These are phyloP conservation scores for Bombyx mandarina DNA, from an alignment of 1,140 invertebrate genomes.

Conservation along the genomic window DNA sequence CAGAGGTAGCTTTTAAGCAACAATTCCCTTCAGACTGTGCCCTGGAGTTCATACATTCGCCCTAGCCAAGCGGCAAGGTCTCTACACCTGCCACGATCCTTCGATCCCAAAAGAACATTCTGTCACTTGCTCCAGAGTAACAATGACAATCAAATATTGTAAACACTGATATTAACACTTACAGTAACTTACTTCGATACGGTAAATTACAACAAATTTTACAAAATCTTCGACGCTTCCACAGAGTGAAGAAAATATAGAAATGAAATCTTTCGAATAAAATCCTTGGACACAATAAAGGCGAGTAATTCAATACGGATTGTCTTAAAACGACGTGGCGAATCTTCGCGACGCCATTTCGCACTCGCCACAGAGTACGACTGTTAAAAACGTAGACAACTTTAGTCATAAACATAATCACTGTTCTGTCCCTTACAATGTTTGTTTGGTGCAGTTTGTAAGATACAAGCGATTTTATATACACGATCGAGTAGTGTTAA, in stretches of 20 bases:
- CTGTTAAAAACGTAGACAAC: constrained; percentile 44
- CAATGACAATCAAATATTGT: too few species aligned
- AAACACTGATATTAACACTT: too few species aligned
- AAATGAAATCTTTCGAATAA: constrained; percentile 1
- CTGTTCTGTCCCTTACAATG: constrained; percentile 33
- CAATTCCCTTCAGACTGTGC: too few species aligned
- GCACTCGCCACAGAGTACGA: constrained; percentile 25
- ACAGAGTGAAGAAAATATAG: not conserved
- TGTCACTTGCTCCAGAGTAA: too few species aligned
- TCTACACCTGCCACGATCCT: too few species aligned
- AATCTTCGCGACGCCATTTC: constrained; percentile 7
- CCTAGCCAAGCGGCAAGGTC: too few species aligned
- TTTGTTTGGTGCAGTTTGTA: not conserved
- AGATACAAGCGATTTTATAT: not conserved
- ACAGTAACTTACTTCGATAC: too few species aligned
- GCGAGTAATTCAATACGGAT: constrained; percentile 41
- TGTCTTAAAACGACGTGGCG: constrained; percentile 29
- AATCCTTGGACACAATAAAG: not conserved
- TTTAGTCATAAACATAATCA: constrained; percentile 64
- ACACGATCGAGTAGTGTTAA: not conserved
- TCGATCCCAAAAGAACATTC: too few species aligned
- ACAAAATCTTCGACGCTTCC: too few species aligned
- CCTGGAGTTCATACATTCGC: too few species aligned
- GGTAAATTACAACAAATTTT: too few species aligned
- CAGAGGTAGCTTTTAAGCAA: too few species aligned